These are phyloP conservation scores for Orussus abietinus DNA, from an alignment of 1,140 invertebrate species.

Conservation along the genomic window DNA sequence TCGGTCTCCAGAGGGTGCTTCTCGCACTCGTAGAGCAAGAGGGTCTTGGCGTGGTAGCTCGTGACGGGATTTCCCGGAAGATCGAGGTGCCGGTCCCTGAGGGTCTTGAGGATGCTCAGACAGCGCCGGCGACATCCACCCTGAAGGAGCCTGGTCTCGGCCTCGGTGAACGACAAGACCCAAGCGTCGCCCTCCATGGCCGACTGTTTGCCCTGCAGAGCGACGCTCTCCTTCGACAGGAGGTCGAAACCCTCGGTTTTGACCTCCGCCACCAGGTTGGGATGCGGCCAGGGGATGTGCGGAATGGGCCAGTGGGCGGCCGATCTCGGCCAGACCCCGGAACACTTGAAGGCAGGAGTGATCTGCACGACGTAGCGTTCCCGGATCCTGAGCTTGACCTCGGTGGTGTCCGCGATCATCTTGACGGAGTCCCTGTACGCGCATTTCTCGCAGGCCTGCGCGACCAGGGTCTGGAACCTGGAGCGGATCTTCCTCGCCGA, in stretches of 20 bases:
- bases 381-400: constrained; percentile 82
- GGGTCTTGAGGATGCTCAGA: constrained; percentile 82
- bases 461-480: constrained; percentile 89
- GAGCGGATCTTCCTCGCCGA: constrained; percentile 92
- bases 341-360: constrained; percentile 92
- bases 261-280: constrained; percentile 84
- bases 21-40: constrained; percentile 91
- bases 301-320: constrained; percentile 91
- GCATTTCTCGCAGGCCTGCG: constrained; percentile 92
- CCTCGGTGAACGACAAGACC: constrained; percentile 86
- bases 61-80: constrained; percentile 83
- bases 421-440: constrained; percentile 87
- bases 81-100: constrained; percentile 85
- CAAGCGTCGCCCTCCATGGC: constrained; percentile 95
- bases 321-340: constrained; percentile 89
- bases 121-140: constrained; percentile 78
- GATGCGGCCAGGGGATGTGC: constrained; percentile 86
- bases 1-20: constrained; percentile 89
- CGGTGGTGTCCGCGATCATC: constrained; percentile 91
- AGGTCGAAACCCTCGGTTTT: constrained; percentile 93
- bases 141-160: constrained; percentile 79
- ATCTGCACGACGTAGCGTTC: constrained; percentile 90
- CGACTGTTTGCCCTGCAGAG: constrained; percentile 78
- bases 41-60: constrained; percentile 84
- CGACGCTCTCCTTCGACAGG: constrained; percentile 79